These are phyloP conservation scores for Bergia puertoricense DNA, from an alignment of 92 coral and sea anemone species.

Conservation along the genomic window DNA sequence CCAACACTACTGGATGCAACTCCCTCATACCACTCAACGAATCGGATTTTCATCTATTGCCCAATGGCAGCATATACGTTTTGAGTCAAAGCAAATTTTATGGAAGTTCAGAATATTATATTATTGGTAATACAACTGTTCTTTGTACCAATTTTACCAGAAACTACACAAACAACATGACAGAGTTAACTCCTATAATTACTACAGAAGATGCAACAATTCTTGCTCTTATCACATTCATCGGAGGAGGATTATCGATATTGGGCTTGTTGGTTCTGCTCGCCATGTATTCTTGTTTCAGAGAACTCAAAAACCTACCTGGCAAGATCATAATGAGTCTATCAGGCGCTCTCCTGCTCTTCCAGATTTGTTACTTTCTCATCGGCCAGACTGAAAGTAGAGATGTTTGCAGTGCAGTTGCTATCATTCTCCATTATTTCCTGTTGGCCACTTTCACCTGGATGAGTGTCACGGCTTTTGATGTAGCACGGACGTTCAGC, in stretches of 20 bases:
- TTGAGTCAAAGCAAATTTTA: background rate
- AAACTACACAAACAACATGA: background rate
- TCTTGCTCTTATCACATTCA: background rate
- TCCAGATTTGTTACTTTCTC: slow-evolving; percentile 19
- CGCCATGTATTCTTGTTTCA: slow-evolving; percentile 5
- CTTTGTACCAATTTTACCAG: background rate
- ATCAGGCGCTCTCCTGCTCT: background rate
- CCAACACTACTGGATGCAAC: background rate
- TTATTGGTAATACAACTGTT: background rate
- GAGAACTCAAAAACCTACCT: slow-evolving; percentile 41
- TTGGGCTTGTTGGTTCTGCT: slow-evolving; percentile 12
- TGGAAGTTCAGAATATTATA: background rate
- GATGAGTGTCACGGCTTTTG: slow-evolving; percentile 31
- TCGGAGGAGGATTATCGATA: slow-evolving; percentile 14
- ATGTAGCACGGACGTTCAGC: slow-evolving; percentile 42
- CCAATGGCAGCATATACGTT: background rate
- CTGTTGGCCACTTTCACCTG: too few species aligned
- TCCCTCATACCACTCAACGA: background rate
- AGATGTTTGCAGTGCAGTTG: slow-evolving; percentile 13
- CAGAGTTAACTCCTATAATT: background rate
- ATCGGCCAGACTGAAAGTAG: background rate
- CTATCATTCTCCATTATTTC: slow-evolving; percentile 33
- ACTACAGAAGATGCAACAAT: background rate
- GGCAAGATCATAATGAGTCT: background rate
- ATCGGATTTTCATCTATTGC: background rate